Base-by-base conservation (phyloP, 2,113 vertebrate species). In the Sceloporus undulatus region DNA sequence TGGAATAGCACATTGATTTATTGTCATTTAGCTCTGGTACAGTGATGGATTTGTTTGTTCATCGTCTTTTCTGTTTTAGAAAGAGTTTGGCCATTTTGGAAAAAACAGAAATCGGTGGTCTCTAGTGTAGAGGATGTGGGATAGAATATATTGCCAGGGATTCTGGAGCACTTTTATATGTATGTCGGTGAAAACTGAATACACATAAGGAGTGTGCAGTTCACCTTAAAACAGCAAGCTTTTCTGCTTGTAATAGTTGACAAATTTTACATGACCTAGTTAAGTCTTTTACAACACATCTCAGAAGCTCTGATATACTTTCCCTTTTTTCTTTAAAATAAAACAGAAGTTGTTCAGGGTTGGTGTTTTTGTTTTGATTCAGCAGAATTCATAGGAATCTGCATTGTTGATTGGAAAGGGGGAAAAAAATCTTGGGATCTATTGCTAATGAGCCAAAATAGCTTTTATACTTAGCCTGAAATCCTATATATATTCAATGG, bases 51-150 rank as follows among this genome's bases (percentile, higher is more conserved):
- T 92, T 91, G 87, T 88, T 87, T 88, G 84, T 79, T 91, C 91
- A 88, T 71, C 77, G 91, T 91, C 88, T 84, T 87, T 95, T 94
- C 91, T 91, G 90, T 90, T 93, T 93, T 91, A 85, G 88, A 92
- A 91, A 93, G 88, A 85, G 91, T 85, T 65, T 91, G 91, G 86
- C 89, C 34, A 92, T 87, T 88, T 92, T 85, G 25, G 21, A 9
- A 38, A 52, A 56, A 18, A 14, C 8, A 21, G 68, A 23, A 9
- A 9, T 62, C 1, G 25, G 14, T 7, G 70, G 19, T 79, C 48
- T n/a, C 34, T 54, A 8, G 29, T 40, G 16, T 13, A 48, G 79
- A 42, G 38, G 34, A 27, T 29, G 29, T 85, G 1, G 73, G n/a
- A 73, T 74, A 11, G 71, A 16, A 40, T 27, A 34, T 79, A 81